Evolutionary conservation across 2,113 vertebrate genomes (phyloP).

Genomic region (Hucho hucho): DNA sequence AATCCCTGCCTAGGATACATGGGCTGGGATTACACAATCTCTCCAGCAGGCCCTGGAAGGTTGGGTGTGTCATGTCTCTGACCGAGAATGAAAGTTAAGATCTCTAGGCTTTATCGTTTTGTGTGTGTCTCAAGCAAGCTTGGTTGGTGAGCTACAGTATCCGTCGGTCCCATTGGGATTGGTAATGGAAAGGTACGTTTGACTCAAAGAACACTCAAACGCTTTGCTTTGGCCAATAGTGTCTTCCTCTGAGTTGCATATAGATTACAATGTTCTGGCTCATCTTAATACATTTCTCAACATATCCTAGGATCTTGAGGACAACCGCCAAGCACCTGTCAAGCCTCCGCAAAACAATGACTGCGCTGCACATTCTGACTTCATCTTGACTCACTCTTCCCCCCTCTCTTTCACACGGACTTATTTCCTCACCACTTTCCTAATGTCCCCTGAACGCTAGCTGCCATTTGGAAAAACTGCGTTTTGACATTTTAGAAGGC

Average conservation of each 20-base stretch:
- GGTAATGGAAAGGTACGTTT: no score
- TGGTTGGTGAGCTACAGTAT: no score
- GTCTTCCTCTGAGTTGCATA: no score
- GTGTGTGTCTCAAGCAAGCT: no score
- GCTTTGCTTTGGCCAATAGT: no score
- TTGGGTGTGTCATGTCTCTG: neutral
- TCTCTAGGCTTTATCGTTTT: no score
- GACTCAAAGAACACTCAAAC: no score
- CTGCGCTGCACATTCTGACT: neutral
- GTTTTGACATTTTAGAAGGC: slow-evolving; percentile 47
- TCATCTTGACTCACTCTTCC: neutral
- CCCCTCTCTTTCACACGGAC: neutral
- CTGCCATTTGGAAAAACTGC: slow-evolving; percentile 32
- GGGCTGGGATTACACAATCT: slow-evolving; percentile 37
- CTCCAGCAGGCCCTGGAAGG: neutral
- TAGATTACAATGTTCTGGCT: no score
- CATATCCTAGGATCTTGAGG: no score
- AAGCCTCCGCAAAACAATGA: neutral
- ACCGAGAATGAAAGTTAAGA: no score
- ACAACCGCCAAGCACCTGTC: neutral
- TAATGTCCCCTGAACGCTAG: neutral
- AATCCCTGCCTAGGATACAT: slow-evolving; percentile 48
- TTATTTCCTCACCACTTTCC: neutral
- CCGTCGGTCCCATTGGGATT: no score
- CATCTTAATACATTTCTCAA: no score